Percentiles rank a stretch among this genome's conserved stretches.
Evolutionary conservation across 2,797 vertebrate species (phyloP).

Genomic region (Myotis myotis): DNA sequence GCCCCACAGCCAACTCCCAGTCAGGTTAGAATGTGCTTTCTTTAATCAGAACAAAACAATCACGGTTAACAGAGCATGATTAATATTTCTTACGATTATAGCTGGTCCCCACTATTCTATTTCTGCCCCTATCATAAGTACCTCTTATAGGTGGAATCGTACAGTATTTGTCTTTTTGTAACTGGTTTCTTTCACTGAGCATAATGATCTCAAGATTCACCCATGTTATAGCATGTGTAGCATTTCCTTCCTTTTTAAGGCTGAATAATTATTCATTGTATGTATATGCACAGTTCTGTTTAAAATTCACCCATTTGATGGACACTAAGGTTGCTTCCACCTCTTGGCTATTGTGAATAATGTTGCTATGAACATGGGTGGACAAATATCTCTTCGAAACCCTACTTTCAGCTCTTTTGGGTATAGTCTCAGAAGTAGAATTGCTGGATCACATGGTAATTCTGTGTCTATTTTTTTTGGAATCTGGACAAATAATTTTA

Average conservation of each 20-base stretch:
- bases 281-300: fast-evolving
- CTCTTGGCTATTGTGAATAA: not conserved
- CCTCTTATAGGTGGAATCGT: not conserved
- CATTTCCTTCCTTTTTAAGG: not conserved
- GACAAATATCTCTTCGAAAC: fast-evolving
- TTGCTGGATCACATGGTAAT: not conserved
- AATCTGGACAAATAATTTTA: fast-evolving
- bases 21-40: no score
- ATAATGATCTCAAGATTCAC: not conserved
- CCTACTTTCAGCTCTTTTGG: not conserved
- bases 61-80: no score
- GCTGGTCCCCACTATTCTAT: not conserved
- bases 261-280: not conserved
- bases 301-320: fast-evolving
- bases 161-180: no score
- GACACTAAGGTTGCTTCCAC: fast-evolving
- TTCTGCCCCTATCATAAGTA: no score
- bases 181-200: not conserved
- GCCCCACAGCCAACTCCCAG: no score
- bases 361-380: not conserved
- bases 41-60: no score
- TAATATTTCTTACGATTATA: no score
- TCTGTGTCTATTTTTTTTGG: not conserved
- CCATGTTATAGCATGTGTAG: fast-evolving
- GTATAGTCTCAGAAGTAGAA: not conserved